Evolutionary conservation across 2,888 invertebrate species (phyloP).

Genomic region (Emesis russula): DNA sequence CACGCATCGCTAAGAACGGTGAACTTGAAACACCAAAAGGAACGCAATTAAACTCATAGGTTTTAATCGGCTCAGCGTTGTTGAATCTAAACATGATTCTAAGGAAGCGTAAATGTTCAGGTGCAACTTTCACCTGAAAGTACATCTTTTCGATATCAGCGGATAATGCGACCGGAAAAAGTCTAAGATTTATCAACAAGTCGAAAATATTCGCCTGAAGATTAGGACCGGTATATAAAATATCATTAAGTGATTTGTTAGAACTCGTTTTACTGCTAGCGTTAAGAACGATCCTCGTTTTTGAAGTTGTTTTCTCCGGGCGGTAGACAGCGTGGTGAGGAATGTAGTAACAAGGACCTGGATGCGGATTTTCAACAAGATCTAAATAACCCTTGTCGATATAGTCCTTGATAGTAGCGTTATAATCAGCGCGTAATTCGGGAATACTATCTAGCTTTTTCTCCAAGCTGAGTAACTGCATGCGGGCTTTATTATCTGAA

Average conservation of each 20-base stretch:
- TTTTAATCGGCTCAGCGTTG: conserved; percentile 17
- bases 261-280: too few species aligned
- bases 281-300: too few species aligned
- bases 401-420: conserved; percentile 13
- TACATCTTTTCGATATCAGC: conserved; percentile 63
- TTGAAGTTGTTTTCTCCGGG: too few species aligned
- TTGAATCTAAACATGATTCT: conserved; percentile 44
- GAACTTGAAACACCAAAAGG: conserved; percentile 35
- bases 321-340: conserved; percentile 22
- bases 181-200: too few species aligned
- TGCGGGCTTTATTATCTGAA: too few species aligned
- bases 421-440: conserved; percentile 5
- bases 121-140: conserved; percentile 47
- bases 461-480: too few species aligned
- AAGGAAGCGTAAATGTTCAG: conserved; percentile 41
- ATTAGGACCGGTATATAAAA: conserved; percentile 17
- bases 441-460: too few species aligned
- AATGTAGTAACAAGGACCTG: neutral
- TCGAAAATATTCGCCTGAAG: neutral
- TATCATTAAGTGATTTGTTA: conserved; percentile 12
- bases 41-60: conserved; percentile 42
- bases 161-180: conserved; percentile 31
- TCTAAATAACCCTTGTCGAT: conserved; percentile 20
- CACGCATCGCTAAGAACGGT: conserved; percentile 65
- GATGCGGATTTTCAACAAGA: neutral